Conservation (phyloP, 2,888 invertebrate species). For the Lasioglossum pauxillum region DNA sequence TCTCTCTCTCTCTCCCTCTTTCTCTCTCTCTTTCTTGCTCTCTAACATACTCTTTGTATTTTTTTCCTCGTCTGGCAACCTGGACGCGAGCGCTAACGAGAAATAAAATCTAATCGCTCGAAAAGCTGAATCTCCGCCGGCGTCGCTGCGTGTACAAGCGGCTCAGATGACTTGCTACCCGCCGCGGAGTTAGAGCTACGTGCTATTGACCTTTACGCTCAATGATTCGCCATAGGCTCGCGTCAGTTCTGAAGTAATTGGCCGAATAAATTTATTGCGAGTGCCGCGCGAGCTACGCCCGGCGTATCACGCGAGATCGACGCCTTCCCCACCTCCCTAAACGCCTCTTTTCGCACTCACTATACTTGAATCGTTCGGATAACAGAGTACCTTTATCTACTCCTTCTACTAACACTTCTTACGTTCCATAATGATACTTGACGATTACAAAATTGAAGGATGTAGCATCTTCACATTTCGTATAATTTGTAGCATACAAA, state of each 20-base stretch:
- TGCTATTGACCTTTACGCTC: constrained; percentile 72
- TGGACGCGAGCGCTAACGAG: constrained; percentile 24
- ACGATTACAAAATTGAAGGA: neutral
- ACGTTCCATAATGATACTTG: neutral
- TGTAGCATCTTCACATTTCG: neutral
- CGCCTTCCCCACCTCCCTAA: neutral
- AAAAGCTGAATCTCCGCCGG: constrained; percentile 39
- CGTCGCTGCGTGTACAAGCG: constrained; percentile 37
- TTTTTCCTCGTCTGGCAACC: neutral
- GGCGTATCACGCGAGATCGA: constrained; percentile 40
- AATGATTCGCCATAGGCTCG: constrained; percentile 66
- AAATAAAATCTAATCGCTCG: constrained; percentile 42
- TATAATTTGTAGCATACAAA: neutral
- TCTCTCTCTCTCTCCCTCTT: neutral
- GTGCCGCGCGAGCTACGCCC: constrained; percentile 26
- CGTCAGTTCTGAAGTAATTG: constrained; percentile 65
- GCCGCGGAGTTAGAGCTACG: constrained; percentile 58
- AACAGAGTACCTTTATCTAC: neutral
- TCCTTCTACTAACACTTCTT: neutral
- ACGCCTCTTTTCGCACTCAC: constrained; percentile 17
- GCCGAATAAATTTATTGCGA: constrained; percentile 63
- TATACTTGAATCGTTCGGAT: neutral
- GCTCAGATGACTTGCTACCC: constrained; percentile 55
- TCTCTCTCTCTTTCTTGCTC: neutral
- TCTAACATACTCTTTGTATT: neutral